A percentile compares a stretch with the other conserved stretches of the same genome.
Evolutionary conservation across 2,113 vertebrate genomes (phyloP).

Genomic region (Melanocharis versteri): DNA sequence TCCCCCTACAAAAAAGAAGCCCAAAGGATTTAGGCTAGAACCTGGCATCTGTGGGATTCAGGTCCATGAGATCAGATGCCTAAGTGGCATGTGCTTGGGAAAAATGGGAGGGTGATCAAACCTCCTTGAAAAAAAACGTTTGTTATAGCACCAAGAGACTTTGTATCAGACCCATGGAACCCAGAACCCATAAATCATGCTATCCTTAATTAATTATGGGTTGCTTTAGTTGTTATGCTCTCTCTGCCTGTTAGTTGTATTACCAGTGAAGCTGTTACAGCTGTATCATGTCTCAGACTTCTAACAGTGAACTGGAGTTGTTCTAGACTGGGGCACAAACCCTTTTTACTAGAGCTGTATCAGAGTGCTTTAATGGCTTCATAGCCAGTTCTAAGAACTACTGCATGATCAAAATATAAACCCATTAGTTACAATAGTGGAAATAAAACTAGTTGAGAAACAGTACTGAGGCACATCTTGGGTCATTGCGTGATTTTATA

Average conservation of each 20-base stretch:
- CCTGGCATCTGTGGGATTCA: neutral
- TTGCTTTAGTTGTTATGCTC: neutral
- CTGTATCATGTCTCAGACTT: neutral
- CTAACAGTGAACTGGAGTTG: neutral
- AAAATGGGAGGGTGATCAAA: neutral
- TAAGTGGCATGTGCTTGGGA: neutral
- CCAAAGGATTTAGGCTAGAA: neutral
- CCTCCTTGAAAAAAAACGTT: neutral
- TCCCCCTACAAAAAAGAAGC: neutral
- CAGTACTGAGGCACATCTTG: neutral
- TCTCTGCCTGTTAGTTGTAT: neutral
- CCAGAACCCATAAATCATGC: neutral
- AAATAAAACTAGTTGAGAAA: neutral
- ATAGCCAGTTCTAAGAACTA: neutral
- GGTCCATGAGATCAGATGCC: neutral
- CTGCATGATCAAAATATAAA: neutral
- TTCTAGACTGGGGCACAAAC: neutral
- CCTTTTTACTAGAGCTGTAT: neutral
- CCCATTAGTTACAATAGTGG: neutral
- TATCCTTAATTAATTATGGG: neutral
- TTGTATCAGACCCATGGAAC: neutral
- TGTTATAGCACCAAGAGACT: neutral
- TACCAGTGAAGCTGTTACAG: neutral
- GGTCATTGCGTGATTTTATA: neutral
- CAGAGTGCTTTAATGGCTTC: neutral